These are phyloP conservation scores for Athetis lepigone DNA, from an alignment of 2,888 invertebrate species.

Conservation along the genomic window DNA sequence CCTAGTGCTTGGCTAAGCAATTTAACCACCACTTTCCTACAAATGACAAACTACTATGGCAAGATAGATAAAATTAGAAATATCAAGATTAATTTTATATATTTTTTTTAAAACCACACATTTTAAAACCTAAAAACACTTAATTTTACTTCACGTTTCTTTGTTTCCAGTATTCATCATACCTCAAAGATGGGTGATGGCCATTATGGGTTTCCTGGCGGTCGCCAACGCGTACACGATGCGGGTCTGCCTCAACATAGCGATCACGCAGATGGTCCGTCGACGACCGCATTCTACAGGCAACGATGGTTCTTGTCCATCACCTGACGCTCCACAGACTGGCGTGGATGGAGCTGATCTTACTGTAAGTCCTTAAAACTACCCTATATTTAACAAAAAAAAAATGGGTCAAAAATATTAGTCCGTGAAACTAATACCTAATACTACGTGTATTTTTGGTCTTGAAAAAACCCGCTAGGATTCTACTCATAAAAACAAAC, in stretches of 20 bases:
- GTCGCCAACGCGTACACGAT: slow-evolving; percentile 94
- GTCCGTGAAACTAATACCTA: too few species aligned
- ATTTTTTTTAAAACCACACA: too few species aligned
- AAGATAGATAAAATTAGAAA: too few species aligned
- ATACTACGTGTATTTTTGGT: too few species aligned
- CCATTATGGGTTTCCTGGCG: slow-evolving; percentile 94
- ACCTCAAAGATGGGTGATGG: slow-evolving; percentile 93
- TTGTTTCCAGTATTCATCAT: slow-evolving; percentile 90
- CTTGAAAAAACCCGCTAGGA: too few species aligned
- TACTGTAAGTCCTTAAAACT: slow-evolving; percentile 69
- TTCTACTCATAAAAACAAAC: too few species aligned
- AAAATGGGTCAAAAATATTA: too few species aligned
- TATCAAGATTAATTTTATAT: too few species aligned
- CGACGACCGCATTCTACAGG: slow-evolving; percentile 69
- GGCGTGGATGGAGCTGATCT: slow-evolving; percentile 63
- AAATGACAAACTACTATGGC: too few species aligned
- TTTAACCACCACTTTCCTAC: too few species aligned
- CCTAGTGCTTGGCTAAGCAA: too few species aligned
- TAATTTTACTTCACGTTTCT: slow-evolving; percentile 8
- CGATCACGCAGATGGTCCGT: slow-evolving; percentile 93
- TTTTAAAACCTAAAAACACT: too few species aligned
- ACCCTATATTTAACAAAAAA: background rate
- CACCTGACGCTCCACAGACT: slow-evolving; percentile 68
- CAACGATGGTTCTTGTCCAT: slow-evolving; percentile 82
- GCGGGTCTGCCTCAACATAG: slow-evolving; percentile 93